phyloP scores from a whole-genome alignment of 1,140 invertebrate species.

The Hycleus cichorii region DNA sequence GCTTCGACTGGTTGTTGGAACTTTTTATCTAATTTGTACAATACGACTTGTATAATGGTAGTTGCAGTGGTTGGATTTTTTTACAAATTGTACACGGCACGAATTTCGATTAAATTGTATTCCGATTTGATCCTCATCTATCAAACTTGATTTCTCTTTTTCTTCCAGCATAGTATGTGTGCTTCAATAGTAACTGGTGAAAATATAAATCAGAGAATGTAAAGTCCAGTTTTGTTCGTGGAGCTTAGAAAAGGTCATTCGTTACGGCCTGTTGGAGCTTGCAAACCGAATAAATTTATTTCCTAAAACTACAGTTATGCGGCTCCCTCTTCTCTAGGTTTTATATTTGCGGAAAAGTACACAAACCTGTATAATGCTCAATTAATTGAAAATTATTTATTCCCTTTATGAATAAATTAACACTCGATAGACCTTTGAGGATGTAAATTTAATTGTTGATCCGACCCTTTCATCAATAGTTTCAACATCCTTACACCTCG shows the following conservation, averaged over 20 bases:
- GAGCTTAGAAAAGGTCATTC: conserved; percentile 15
- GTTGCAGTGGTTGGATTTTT: no score
- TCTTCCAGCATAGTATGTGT: no score
- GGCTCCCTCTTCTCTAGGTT: neutral
- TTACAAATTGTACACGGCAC: neutral
- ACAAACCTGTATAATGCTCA: conserved; percentile 1
- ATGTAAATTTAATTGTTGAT: no score
- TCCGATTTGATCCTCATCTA: conserved; percentile 1
- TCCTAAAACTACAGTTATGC: neutral
- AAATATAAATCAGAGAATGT: conserved; percentile 21
- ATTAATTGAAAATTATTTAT: no score
- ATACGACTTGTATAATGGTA: no score
- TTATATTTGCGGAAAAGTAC: conserved; percentile 2
- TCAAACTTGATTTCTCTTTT: conserved; percentile 6
- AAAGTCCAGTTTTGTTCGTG: conserved; percentile 19
- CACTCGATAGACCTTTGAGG: no score
- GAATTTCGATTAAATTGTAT: conserved; percentile 6
- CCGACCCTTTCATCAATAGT: no score
- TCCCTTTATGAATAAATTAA: no score
- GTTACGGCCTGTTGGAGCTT: conserved; percentile 14
- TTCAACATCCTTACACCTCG: no score
- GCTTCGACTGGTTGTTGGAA: conserved; percentile 9
- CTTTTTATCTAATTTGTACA: conserved; percentile 11
- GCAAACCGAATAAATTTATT: conserved; percentile 18
- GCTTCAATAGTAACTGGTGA: conserved; percentile 8